These are phyloP conservation scores for Sminthurides aquaticus DNA, from an alignment of 2,888 invertebrate species.

Conservation along the genomic window DNA sequence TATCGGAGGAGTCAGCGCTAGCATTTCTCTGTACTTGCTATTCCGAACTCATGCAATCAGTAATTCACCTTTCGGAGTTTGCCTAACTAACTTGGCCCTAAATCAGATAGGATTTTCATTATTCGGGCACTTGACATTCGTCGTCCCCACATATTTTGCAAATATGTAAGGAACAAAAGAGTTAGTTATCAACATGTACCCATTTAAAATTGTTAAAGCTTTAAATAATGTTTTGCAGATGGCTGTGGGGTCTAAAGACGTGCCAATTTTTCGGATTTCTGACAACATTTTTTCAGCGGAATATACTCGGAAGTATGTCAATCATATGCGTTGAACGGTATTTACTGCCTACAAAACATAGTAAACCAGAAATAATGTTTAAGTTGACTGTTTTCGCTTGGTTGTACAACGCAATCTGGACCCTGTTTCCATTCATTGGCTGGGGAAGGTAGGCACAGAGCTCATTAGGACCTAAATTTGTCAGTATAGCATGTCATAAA, in stretches of 20 bases:
- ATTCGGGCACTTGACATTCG: constrained; percentile 11
- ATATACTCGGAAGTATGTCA: constrained; percentile 52
- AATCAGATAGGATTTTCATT: constrained; percentile 14
- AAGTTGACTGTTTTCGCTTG: constrained; percentile 47
- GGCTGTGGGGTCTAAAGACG: constrained; percentile 53
- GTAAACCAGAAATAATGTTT: constrained; percentile 43
- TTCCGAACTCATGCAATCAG: neutral
- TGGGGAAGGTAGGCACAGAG: constrained; percentile 50
- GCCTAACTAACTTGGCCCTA: constrained; percentile 14
- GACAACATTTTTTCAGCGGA: constrained; percentile 53
- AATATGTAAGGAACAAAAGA: constrained; percentile 12
- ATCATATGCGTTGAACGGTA: constrained; percentile 53
- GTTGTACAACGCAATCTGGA: constrained; percentile 49
- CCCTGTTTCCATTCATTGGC: constrained; percentile 51
- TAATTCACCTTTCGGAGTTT: constrained; percentile 3
- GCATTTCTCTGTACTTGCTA: neutral
- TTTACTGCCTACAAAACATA: constrained; percentile 50
- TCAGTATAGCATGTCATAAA: too few relatives aligned
- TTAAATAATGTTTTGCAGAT: constrained; percentile 48
- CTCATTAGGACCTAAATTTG: too few relatives aligned
- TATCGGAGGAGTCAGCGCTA: neutral
- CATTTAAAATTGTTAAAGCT: neutral
- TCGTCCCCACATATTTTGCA: constrained; percentile 9
- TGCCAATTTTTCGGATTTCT: constrained; percentile 55
- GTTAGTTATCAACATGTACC: too few relatives aligned